These are phyloP conservation scores for Schizotus pectinicornis DNA, from an alignment of 2,888 invertebrate species.

Conservation along the genomic window DNA sequence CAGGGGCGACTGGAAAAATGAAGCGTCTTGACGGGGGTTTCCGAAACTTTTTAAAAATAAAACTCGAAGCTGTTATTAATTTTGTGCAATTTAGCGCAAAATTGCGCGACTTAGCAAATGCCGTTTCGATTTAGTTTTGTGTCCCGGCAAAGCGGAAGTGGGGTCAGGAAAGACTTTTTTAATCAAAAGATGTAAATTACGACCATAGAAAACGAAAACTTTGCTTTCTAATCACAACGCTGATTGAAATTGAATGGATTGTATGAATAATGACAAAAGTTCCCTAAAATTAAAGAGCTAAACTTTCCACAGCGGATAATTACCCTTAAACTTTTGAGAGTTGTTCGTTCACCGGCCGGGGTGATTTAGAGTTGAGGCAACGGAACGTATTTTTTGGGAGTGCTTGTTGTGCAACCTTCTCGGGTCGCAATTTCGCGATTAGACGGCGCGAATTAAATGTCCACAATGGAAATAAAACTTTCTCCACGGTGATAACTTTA, in stretches of 20 bases:
- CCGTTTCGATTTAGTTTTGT: slow-evolving; percentile 1
- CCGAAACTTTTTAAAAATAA: background rate
- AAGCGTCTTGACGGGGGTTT: too few relatives aligned
- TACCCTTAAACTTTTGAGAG: slow-evolving; percentile 16
- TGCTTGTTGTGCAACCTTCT: background rate
- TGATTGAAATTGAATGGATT: slow-evolving; percentile 31
- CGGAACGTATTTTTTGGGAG: background rate
- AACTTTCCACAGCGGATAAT: slow-evolving; percentile 23
- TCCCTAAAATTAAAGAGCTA: slow-evolving; percentile 17
- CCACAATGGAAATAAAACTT: too few relatives aligned
- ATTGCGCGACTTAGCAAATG: background rate
- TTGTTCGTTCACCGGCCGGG: slow-evolving; percentile 1
- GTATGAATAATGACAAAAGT: slow-evolving; percentile 30
- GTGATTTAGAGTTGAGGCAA: background rate
- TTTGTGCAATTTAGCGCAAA: background rate
- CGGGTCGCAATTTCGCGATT: too few relatives aligned
- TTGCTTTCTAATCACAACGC: slow-evolving; percentile 27
- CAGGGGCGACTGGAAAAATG: too few relatives aligned
- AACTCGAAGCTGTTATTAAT: background rate
- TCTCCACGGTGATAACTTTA: too few relatives aligned
- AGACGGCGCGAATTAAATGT: too few relatives aligned
- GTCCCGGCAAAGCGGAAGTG: background rate
- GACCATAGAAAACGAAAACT: slow-evolving; percentile 28
- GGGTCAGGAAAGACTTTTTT: slow-evolving; percentile 20
- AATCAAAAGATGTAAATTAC: slow-evolving; percentile 32